Evolutionary conservation across 2,888 invertebrate species (phyloP).

Genomic region (Trisateles emortualis): DNA sequence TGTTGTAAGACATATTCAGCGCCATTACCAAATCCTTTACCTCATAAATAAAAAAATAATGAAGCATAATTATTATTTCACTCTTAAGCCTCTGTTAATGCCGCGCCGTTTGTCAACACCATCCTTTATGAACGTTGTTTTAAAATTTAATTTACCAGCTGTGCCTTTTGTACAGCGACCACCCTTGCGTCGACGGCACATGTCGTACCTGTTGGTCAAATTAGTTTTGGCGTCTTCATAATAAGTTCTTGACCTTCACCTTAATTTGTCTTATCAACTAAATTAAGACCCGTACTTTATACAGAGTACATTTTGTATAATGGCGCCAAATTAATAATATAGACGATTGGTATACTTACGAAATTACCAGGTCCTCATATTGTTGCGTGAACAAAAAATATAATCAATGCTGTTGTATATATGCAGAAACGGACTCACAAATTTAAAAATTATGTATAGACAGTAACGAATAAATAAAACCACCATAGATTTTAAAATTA

Average conservation of each 20-base stretch:
- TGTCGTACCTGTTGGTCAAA: slow-evolving; percentile 95
- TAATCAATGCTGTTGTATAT: slow-evolving; percentile 21
- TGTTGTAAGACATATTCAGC: slow-evolving; percentile 72
- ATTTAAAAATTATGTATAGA: slow-evolving; percentile 3
- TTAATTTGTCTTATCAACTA: slow-evolving; percentile 33
- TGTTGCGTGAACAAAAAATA: slow-evolving; percentile 37
- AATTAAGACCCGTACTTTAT: slow-evolving; percentile 23
- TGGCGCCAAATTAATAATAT: slow-evolving; percentile 73
- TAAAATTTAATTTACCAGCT: slow-evolving; percentile 93
- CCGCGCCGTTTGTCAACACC: slow-evolving; percentile 67
- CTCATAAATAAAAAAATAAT: slow-evolving; percentile 78
- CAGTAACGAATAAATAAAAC: slow-evolving; percentile 1
- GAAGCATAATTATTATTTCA: slow-evolving; percentile 79
- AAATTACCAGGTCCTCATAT: slow-evolving; percentile 54
- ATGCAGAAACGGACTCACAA: slow-evolving; percentile 3
- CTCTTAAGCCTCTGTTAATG: slow-evolving; percentile 83
- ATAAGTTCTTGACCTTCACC: slow-evolving; percentile 49
- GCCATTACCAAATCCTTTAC: slow-evolving; percentile 86
- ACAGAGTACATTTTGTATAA: slow-evolving; percentile 61
- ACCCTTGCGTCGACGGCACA: slow-evolving; percentile 98
- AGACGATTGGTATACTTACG: slow-evolving; percentile 50
- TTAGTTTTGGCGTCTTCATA: slow-evolving; percentile 72
- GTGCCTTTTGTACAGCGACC: slow-evolving; percentile 99
- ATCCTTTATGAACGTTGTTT: slow-evolving; percentile 66
- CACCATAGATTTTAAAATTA: slow-evolving; percentile 6